A percentile compares a stretch with the other conserved stretches of the same genome.
phyloP scores from a whole-genome alignment of 2,888 invertebrate species.

The Philaethria dido region DNA sequence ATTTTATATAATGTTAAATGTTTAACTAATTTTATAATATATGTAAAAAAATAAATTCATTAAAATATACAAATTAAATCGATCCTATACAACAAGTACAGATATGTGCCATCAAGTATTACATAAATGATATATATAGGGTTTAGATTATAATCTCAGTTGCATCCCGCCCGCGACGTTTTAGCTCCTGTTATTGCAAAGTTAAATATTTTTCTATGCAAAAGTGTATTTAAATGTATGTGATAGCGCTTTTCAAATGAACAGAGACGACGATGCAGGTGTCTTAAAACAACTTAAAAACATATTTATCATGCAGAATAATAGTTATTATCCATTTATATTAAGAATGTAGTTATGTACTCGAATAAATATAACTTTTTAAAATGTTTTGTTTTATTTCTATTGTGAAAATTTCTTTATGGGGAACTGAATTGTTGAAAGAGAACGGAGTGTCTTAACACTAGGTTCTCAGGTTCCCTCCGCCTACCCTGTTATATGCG shows the following conservation, averaged over 20 bases:
- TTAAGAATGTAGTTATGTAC: conserved; percentile 84
- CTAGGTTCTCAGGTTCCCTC: too few species aligned
- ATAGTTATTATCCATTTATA: conserved; percentile 82
- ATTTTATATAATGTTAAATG: conserved; percentile 25
- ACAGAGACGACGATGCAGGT: conserved; percentile 65
- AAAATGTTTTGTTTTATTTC: conserved; percentile 60
- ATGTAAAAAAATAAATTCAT: conserved; percentile 18
- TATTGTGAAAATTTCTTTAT: not conserved
- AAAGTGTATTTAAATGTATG: conserved; percentile 67
- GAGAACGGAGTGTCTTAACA: too few species aligned
- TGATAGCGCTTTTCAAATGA: conserved; percentile 71
- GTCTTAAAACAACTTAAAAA: conserved; percentile 75
- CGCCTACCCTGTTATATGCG: too few species aligned
- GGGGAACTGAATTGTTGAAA: too few species aligned
- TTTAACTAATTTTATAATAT: conserved; percentile 26
- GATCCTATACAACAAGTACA: conserved; percentile 63
- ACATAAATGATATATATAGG: conserved; percentile 41
- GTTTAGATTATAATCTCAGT: conserved; percentile 40
- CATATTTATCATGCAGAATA: conserved; percentile 81
- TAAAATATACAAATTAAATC: conserved; percentile 25
- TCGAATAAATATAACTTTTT: conserved; percentile 85
- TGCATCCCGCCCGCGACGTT: conserved; percentile 37
- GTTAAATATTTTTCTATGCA: conserved; percentile 74
- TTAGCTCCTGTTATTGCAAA: conserved; percentile 58
- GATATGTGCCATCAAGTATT: conserved; percentile 70